Percentiles rank a stretch among this genome's conserved stretches.
Evolutionary conservation across 2,888 invertebrate species (phyloP).

Genomic region (Eucriotettix oculatus): DNA sequence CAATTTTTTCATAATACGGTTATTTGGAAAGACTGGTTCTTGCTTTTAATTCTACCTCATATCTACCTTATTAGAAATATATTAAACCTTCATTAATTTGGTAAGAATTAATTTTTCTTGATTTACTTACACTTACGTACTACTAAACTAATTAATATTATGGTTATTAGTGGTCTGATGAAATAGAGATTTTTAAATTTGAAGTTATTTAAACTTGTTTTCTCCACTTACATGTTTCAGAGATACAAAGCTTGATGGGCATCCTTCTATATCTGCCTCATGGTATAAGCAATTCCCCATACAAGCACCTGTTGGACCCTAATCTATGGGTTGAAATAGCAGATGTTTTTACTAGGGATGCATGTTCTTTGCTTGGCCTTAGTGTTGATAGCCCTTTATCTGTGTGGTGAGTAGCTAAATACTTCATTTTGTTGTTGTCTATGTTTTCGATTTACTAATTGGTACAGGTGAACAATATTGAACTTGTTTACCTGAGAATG

Average conservation of each 20-base stretch:
- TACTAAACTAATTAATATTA: too few relatives aligned
- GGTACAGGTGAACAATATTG: not conserved
- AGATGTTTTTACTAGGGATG: constrained; percentile 82
- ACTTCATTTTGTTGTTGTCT: not conserved
- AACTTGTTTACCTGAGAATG: not conserved
- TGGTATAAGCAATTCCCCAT: constrained; percentile 66
- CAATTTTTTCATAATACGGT: too few relatives aligned
- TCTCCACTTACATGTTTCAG: too few relatives aligned
- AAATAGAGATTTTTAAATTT: too few relatives aligned
- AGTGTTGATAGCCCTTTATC: constrained; percentile 81
- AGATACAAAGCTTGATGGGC: constrained; percentile 75
- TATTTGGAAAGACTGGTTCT: too few relatives aligned
- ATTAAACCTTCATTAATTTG: too few relatives aligned
- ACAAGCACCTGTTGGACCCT: constrained; percentile 53
- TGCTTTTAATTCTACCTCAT: too few relatives aligned
- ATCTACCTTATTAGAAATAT: too few relatives aligned
- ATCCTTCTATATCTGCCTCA: constrained; percentile 61
- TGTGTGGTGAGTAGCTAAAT: constrained; percentile 43
- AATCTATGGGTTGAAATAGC: constrained; percentile 72
- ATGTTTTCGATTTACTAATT: not conserved
- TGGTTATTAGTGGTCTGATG: too few relatives aligned
- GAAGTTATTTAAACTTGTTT: constrained; percentile 10
- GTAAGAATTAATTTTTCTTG: too few relatives aligned
- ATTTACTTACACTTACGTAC: too few relatives aligned
- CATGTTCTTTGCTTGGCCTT: constrained; percentile 77